Base-by-base conservation (phyloP, 1,140 invertebrate species). In the Diorhabda elongata region DNA sequence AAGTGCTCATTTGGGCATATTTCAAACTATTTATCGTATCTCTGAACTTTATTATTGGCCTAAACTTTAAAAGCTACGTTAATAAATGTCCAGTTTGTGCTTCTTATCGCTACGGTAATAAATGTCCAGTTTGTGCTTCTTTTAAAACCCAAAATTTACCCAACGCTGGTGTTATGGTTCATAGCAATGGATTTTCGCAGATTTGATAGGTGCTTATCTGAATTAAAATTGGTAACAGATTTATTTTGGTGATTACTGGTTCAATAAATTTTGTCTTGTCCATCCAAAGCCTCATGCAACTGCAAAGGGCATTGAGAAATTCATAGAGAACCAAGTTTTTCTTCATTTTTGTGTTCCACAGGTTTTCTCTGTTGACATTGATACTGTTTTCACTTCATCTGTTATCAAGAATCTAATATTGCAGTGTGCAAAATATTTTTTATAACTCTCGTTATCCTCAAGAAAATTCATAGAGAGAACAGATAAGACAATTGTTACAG, bases 161-260 rank as follows among this genome's bases (percentile, higher is more conserved):
- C 26, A 41, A 64, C 44, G 62, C 62, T 11, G 62, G 62, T n/a
- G 7, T 44, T 5, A 72, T 72, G 72, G 69, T 72, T n/a, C 58
- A 26, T 72, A 63, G 47, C 71, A 73, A 56, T 58, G 42, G 3
- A 70, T 73, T 58, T 70, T 69, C 1, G 44, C 58, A 5, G 66
- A 66, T 66, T 4, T 69, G 9, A 43, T 71, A 9, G 70, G 70
- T 42, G 63, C 70, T 26, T 71, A 80, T 11, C 74, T 75, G 63
- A n/a, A 67, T 64, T n/a, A 70, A 70, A 68, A 44, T 43, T 52
- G 69, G 71, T 8, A 67, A 67, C 58, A 45, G 56, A 41, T 73
- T 63, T 61, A 3, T 68, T 3, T 44, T 70, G 2, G 71, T 64
- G 42, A 69, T 67, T 4, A 73, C 57, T 70, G 66, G 64, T 73